These are phyloP conservation scores for Sturnus vulgaris DNA, from an alignment of 2,113 vertebrate genomes.

Conservation along the genomic window DNA sequence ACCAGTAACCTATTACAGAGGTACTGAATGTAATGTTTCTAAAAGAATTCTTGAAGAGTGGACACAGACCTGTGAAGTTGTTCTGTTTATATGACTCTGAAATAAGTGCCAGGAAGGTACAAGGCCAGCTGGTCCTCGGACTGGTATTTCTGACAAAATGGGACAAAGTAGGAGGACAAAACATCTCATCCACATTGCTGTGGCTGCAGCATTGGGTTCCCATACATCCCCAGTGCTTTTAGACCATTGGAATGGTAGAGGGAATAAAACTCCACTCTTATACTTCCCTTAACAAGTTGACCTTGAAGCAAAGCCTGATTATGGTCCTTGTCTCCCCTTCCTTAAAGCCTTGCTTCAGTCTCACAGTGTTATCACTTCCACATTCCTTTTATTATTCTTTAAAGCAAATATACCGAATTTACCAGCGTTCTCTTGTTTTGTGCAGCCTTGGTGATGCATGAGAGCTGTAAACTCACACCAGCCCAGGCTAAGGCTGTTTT, in stretches of 20 bases:
- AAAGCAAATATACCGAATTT: neutral
- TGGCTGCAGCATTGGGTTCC: neutral
- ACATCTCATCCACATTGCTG: neutral
- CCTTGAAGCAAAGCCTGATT: neutral
- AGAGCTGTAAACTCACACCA: neutral
- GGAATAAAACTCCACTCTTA: neutral
- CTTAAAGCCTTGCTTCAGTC: neutral
- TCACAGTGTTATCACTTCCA: neutral
- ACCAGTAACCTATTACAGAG: neutral
- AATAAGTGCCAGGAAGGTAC: neutral
- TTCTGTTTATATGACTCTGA: neutral
- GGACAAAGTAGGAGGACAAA: neutral
- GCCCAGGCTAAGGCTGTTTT: neutral
- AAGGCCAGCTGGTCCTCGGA: neutral
- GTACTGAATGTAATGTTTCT: neutral
- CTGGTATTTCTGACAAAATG: neutral
- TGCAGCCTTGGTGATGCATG: neutral
- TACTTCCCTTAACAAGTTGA: neutral
- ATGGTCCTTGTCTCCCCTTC: neutral
- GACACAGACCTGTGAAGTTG: neutral
- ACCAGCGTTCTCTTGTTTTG: neutral
- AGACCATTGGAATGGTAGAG: neutral
- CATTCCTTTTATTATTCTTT: neutral
- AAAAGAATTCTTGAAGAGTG: neutral
- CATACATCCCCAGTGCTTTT: neutral